Percentiles rank a stretch among this genome's conserved stretches.
Evolutionary conservation across 2,888 invertebrate species (phyloP).

Genomic region (Lomographa bimaculata): DNA sequence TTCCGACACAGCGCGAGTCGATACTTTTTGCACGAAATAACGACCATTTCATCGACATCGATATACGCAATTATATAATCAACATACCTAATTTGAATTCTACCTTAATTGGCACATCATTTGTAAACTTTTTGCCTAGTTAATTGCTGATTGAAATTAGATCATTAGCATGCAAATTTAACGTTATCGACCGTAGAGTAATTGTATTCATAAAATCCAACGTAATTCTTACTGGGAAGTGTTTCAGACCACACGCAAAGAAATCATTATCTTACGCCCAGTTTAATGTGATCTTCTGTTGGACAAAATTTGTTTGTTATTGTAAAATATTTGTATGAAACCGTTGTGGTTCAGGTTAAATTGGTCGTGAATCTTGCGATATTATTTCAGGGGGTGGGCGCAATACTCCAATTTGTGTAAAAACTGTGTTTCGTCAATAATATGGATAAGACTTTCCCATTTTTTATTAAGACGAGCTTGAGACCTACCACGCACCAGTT

Average conservation of each 20-base stretch:
- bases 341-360: conserved; percentile 40
- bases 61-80: conserved; percentile 52
- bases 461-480: conserved; percentile 43
- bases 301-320: conserved; percentile 43
- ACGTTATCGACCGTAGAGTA: conserved; percentile 40
- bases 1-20: conserved; percentile 37
- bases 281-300: conserved; percentile 41
- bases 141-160: conserved; percentile 54
- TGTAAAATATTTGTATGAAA: conserved; percentile 37
- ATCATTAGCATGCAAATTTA: conserved; percentile 52
- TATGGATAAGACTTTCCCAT: conserved; percentile 51
- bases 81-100: conserved; percentile 53
- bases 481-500: conserved; percentile 44
- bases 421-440: conserved; percentile 50
- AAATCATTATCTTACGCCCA: conserved; percentile 55
- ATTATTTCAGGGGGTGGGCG: conserved; percentile 54
- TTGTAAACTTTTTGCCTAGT: conserved; percentile 47
- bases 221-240: conserved; percentile 48
- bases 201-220: conserved; percentile 46
- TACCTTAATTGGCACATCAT: conserved; percentile 53
- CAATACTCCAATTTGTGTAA: conserved; percentile 59
- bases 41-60: conserved; percentile 50
- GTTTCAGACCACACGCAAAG: conserved; percentile 61
- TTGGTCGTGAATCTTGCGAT: conserved; percentile 37
- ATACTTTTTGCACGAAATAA: conserved; percentile 45